Conservation (phyloP, 2,888 invertebrate genomes). For the Tenodera sinensis region DNA sequence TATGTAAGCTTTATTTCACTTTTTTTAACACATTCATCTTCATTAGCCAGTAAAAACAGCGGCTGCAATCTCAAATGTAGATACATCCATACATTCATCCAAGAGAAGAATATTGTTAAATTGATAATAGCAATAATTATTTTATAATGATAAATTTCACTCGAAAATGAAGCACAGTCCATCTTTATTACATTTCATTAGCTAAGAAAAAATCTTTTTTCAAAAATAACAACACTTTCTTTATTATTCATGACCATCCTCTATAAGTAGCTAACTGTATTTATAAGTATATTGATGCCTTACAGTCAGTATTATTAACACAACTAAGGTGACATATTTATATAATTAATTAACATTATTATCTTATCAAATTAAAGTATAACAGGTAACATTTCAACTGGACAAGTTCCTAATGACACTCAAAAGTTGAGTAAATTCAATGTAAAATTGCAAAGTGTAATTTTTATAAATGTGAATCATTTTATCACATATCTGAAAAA, state of each 20-base stretch:
- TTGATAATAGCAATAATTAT: slow-evolving; percentile 18
- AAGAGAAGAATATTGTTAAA: slow-evolving; percentile 17
- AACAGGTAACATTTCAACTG: not conserved
- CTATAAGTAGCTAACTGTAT: not conserved
- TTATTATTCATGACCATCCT: slow-evolving; percentile 9
- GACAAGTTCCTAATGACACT: slow-evolving; percentile 15
- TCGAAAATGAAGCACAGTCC: slow-evolving; percentile 30
- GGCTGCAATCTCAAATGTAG: slow-evolving; percentile 21
- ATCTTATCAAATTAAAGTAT: slow-evolving; percentile 3
- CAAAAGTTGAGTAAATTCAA: slow-evolving; percentile 19
- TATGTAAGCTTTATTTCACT: slow-evolving; percentile 29
- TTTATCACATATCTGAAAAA: slow-evolving; percentile 10
- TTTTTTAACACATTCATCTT: slow-evolving; percentile 24
- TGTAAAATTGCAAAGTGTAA: slow-evolving; percentile 2
- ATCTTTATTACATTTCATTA: slow-evolving; percentile 28
- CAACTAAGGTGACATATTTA: slow-evolving; percentile 4
- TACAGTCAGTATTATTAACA: not conserved
- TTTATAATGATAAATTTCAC: slow-evolving; percentile 25
- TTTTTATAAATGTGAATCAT: slow-evolving; percentile 1
- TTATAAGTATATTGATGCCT: slow-evolving; percentile 13
- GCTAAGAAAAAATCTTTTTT: slow-evolving; percentile 32
- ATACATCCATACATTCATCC: slow-evolving; percentile 23
- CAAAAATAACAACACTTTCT: slow-evolving; percentile 32
- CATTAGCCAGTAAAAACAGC: slow-evolving; percentile 27
- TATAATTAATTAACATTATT: not conserved